Evolutionary conservation across 2,888 invertebrate species (phyloP), one percentile per base, ranked within the genome.

Genomic region (Digitonthophagus gazella): DNA sequence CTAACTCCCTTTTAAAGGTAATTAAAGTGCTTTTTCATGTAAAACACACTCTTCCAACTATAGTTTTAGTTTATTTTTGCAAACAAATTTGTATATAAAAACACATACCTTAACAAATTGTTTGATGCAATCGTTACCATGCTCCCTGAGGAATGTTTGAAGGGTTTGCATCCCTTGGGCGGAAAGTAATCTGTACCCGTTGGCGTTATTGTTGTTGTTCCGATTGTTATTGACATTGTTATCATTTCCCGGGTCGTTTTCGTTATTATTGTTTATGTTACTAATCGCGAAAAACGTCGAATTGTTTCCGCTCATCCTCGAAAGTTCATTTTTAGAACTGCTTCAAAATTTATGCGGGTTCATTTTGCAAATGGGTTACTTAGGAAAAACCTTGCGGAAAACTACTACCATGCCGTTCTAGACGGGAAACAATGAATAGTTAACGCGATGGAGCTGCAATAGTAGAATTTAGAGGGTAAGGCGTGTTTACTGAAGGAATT

Each of bases 101-200:
- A 54, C 16, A 56, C 56, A 74, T 81, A 89, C 90, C 89, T 90
- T 89, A 79, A 89, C 86, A 77, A 89, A 88, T 81, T 89, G 88
- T 57, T 87, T 84, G 72, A 90, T 87, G 78, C 88, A 89, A 72
- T 88, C 87, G 70, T 89, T 87, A 54, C 89, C 89, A 78, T 90
- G 89, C 73, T 89, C 88, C 74, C 87, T 79, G 65, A 90, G 83
- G 82, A 90, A 88, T 64, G 84, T 83, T 80, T 89, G 88, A 72
- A 90, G 82, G 0, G 88, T 88, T 74, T 87, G 85, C 80, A 88
- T 86, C 11, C 88, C 88, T 69, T 86, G 86, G 8, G 87, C 85
- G 1, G 89, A 87, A 74, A 89, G 81, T 74, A 84, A 75, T 67
- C 81, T 83, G 79, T 88, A 87, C 57, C 88, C 88, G 78, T 86